phyloP scores from a whole-genome alignment of 2,888 invertebrate species.

The Rotaria macrura region DNA sequence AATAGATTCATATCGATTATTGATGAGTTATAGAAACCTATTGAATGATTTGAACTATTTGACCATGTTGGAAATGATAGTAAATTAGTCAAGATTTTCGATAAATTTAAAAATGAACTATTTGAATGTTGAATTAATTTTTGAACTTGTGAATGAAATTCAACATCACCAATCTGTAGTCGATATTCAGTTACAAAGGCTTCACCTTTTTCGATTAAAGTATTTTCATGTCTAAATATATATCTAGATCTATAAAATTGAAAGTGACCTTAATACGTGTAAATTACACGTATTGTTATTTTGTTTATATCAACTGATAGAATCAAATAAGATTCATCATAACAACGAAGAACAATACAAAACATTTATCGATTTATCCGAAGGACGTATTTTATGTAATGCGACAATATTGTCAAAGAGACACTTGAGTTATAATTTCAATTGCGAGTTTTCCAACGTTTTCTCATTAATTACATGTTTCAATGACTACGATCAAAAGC shows the following conservation, averaged over 20 bases:
- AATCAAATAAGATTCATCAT: too few relatives aligned
- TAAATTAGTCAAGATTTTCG: neutral
- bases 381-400: too few relatives aligned
- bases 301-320: too few relatives aligned
- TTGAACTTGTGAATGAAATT: neutral
- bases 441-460: too few relatives aligned
- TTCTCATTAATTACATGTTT: too few relatives aligned
- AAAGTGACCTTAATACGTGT: neutral
- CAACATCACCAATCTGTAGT: neutral
- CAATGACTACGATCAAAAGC: too few relatives aligned
- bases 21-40: neutral
- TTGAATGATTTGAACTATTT: neutral
- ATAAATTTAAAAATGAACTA: neutral
- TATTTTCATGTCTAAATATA: neutral
- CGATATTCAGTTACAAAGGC: neutral
- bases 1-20: neutral
- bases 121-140: neutral
- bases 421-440: too few relatives aligned
- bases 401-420: too few relatives aligned
- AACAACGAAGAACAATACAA: too few relatives aligned
- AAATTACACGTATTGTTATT: too few relatives aligned
- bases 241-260: neutral
- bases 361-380: too few relatives aligned
- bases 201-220: neutral
- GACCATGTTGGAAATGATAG: neutral